Evolutionary conservation across 2,113 vertebrate genomes (phyloP), one percentile per base, ranked within the genome.

Genomic region (Ptilonorhynchus violaceus): DNA sequence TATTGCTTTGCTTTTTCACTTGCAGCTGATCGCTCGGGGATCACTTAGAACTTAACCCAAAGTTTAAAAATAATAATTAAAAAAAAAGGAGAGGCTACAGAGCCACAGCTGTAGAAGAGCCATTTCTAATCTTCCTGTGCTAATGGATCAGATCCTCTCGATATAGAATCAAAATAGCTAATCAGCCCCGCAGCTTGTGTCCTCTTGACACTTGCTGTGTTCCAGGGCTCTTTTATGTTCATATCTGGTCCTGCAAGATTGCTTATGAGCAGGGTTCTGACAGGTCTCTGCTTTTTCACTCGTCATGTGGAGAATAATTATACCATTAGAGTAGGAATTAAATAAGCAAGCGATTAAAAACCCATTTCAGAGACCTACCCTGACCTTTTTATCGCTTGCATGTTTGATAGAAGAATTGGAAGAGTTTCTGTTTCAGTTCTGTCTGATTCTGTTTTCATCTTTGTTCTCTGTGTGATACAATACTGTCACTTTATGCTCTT

Each of bases 51-150:
- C 37, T 86, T 46, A 67, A 68, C 23, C 18, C 18, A 2, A 31
- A 75, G 19, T 74, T 86, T 33, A 44, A 78, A 88, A 96, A 67
- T 7, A 42, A n/a, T 33, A 58, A 44, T 56, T 15, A 1, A 30
- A 35, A 39, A 39, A 22, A 25, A 6, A 7, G 15, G 8, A 8
- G 10, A 1, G 7, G 3, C 2, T 9, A 3, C n/a, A 73, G 59
- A 85, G 69, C 15, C 89, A 75, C 77, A 96, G 88, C 88, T 97
- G 58, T 78, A 67, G 72, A 46, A 74, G 44, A 91, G 49, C 39
- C 37, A 21, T 89, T 92, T 81, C 53, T 67, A 56, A 88, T 96
- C 56, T 95, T 78, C 12, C 4, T 3, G 13, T 77, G 60, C 62
- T 91, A 74, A 87, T 68, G 72, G 81, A 46, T 63, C n/a, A 23